Percentiles rank a stretch among this genome's conserved stretches.
Evolutionary conservation across 2,113 vertebrate genomes (phyloP).

Genomic region (Macaca nemestrina): DNA sequence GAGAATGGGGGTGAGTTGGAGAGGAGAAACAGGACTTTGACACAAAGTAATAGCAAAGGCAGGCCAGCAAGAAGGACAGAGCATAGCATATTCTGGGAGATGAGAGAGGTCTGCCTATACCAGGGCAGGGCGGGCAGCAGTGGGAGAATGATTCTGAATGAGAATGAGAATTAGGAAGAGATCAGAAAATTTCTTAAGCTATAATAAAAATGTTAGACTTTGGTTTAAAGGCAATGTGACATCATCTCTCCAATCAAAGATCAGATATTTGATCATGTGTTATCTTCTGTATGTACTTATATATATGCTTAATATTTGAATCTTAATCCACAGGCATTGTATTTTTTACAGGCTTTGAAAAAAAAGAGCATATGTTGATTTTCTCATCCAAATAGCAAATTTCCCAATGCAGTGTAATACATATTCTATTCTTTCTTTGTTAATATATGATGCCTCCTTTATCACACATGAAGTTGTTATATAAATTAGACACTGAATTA

Average conservation of each 20-base stretch:
- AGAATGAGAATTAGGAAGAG: neutral
- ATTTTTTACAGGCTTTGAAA: neutral
- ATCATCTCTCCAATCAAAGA: neutral
- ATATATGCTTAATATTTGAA: neutral
- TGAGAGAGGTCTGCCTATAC: neutral
- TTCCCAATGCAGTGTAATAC: neutral
- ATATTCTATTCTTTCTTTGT: neutral
- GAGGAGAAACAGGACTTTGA: neutral
- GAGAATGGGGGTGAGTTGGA: neutral
- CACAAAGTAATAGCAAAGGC: neutral
- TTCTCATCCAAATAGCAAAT: neutral
- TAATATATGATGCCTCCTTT: neutral
- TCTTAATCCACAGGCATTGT: neutral
- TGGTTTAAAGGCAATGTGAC: neutral
- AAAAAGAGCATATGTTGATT: neutral
- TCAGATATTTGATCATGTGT: neutral
- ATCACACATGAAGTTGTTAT: neutral
- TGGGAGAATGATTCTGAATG: rapidly evolving
- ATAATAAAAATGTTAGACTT: neutral
- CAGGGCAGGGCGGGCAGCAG: rapidly evolving
- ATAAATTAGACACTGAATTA: neutral
- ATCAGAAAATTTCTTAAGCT: neutral
- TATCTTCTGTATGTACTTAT: neutral
- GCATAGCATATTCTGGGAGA: neutral
- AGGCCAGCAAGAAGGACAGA: neutral